Conservation (phyloP, 2,797 vertebrate genomes). For the Gephyroberyx darwinii region DNA sequence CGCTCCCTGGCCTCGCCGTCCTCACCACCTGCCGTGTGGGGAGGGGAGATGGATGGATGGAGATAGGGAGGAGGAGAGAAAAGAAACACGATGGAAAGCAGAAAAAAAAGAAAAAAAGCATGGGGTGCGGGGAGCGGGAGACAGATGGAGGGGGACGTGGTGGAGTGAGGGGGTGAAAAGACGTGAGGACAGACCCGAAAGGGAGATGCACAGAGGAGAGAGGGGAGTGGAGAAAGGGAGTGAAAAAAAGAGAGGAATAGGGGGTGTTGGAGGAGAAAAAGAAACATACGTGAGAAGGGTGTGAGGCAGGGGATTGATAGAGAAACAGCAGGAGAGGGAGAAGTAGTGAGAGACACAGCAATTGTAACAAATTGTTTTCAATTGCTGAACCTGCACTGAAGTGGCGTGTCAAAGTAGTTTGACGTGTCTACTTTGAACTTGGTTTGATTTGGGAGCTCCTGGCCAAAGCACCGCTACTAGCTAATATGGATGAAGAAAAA, state of each 20-base stretch:
- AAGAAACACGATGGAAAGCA: slow-evolving; percentile 17
- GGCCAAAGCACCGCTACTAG: too few species aligned
- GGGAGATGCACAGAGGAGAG: not conserved
- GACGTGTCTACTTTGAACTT: too few species aligned
- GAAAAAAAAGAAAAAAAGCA: not conserved
- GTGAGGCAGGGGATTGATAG: too few species aligned
- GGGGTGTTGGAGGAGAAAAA: not conserved
- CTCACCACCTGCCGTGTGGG: slow-evolving; percentile 81
- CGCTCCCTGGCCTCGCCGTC: slow-evolving; percentile 92
- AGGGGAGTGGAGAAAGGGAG: not conserved
- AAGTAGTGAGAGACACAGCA: not conserved
- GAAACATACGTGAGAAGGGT: not conserved
- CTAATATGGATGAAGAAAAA: too few species aligned
- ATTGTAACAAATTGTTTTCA: too few species aligned
- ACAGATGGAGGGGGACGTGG: slow-evolving; percentile 8
- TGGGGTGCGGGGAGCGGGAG: not conserved
- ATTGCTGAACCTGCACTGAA: too few species aligned
- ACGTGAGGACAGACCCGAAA: not conserved
- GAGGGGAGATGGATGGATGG: slow-evolving; percentile 4
- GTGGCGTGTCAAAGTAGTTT: too few species aligned
- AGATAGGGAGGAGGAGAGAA: not conserved
- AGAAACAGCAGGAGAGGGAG: not conserved
- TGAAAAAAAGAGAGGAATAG: not conserved
- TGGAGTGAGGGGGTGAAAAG: not conserved
- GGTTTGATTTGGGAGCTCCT: too few species aligned